Conservation (phyloP, 1,140 invertebrate species). For the Eriosoma lanigerum region DNA sequence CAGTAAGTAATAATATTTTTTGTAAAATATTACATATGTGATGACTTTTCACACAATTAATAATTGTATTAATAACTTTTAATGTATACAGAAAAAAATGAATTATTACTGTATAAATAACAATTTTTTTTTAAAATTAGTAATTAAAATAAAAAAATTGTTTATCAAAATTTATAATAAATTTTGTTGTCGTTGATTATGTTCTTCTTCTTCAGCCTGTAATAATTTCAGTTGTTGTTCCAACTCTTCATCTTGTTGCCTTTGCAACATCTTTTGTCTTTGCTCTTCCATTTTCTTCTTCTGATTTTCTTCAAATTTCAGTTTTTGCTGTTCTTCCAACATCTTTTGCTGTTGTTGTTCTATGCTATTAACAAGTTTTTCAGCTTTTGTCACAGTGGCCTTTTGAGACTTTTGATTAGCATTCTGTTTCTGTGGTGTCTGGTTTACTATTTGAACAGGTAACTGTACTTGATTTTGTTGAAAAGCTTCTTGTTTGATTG, state of each 20-base stretch:
- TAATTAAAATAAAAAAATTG: no score
- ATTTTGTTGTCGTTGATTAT: constrained; percentile 37
- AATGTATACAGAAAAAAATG: no score
- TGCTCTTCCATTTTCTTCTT: constrained; percentile 23
- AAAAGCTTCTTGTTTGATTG: constrained; percentile 74
- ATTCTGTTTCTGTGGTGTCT: constrained; percentile 31
- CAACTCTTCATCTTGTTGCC: constrained; percentile 29
- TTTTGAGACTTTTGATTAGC: constrained; percentile 31
- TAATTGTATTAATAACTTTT: no score
- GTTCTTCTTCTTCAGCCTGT: constrained; percentile 34
- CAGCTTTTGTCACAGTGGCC: constrained; percentile 22
- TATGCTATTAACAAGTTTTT: neutral
- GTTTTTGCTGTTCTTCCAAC: constrained; percentile 36
- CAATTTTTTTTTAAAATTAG: neutral
- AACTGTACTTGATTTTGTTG: constrained; percentile 32
- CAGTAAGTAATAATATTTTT: no score
- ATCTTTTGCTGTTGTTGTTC: constrained; percentile 44
- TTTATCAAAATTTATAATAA: neutral
- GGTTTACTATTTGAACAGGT: constrained; percentile 38
- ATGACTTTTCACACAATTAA: no score
- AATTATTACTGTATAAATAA: no score
- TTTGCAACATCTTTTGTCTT: constrained; percentile 40
- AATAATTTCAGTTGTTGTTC: constrained; percentile 42
- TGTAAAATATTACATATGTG: no score
- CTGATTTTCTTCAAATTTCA: constrained; percentile 21